phyloP scores from a whole-genome alignment of 1,140 invertebrate species.

The Episyrphus balteatus region DNA sequence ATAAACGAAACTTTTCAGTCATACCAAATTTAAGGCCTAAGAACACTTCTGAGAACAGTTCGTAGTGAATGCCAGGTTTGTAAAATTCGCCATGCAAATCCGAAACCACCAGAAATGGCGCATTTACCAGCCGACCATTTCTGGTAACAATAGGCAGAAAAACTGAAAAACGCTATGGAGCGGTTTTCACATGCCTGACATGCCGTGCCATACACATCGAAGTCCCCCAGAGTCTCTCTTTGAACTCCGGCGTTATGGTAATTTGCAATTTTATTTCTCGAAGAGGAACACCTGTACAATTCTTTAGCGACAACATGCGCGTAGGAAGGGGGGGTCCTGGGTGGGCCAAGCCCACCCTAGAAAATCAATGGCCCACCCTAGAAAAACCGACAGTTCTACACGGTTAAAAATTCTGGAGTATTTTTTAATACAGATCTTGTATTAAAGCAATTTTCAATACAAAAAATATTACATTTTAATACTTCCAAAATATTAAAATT shows the following conservation, averaged over 20 bases:
- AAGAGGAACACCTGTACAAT: neutral
- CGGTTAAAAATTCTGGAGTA: no score
- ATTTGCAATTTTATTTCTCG: neutral
- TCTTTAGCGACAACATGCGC: neutral
- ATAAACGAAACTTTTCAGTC: no score
- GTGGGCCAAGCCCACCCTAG: no score
- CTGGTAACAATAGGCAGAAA: neutral
- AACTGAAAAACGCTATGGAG: slow-evolving; percentile 15
- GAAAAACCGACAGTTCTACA: no score
- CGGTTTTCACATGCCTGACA: slow-evolving; percentile 19
- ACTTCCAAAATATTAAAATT: no score
- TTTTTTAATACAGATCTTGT: no score
- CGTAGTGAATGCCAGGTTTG: neutral
- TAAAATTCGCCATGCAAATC: neutral
- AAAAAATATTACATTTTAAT: no score
- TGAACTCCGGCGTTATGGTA: neutral
- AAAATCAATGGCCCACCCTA: no score
- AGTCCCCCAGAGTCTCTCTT: neutral
- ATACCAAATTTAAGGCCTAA: no score
- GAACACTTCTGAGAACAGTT: neutral
- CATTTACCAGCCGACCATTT: neutral
- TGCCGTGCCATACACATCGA: slow-evolving; percentile 14
- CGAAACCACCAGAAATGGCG: neutral
- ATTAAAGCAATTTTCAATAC: no score
- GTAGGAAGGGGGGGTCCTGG: no score